Evolutionary conservation across 2,888 invertebrate genomes (phyloP).

Genomic region (Pemphredon lugubris): DNA sequence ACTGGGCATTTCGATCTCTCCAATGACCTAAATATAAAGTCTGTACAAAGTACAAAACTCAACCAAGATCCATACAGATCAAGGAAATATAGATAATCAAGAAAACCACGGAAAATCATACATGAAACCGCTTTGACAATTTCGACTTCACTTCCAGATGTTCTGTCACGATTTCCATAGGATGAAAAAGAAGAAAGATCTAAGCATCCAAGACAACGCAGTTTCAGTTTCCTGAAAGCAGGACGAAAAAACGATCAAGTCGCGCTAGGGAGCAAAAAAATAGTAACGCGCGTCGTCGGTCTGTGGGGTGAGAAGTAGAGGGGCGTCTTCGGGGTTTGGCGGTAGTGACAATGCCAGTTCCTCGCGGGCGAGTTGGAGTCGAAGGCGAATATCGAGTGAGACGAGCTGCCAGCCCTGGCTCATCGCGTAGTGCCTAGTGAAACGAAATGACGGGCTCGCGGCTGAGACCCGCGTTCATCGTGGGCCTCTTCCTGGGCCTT

Average conservation of each 20-base stretch:
- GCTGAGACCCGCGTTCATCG: slow-evolving; percentile 83
- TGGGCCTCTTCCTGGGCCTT: slow-evolving; percentile 83
- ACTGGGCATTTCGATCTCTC: no score
- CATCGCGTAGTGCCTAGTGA: slow-evolving; percentile 81
- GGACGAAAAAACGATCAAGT: background rate
- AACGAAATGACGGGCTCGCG: slow-evolving; percentile 84
- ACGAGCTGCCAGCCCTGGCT: slow-evolving; percentile 77
- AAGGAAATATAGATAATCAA: no score
- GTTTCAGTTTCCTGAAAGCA: background rate
- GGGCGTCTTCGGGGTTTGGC: slow-evolving; percentile 71
- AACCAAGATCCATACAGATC: no score
- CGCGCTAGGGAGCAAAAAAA: slow-evolving; percentile 19
- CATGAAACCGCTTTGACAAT: no score
- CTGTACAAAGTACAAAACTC: no score
- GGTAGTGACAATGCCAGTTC: slow-evolving; percentile 75
- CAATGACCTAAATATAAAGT: no score
- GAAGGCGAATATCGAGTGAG: slow-evolving; percentile 75
- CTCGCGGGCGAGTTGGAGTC: slow-evolving; percentile 75
- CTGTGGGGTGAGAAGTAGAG: slow-evolving; percentile 58
- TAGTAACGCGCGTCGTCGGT: slow-evolving; percentile 30
- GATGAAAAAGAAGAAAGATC: no score
- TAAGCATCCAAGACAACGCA: no score
- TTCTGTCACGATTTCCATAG: no score
- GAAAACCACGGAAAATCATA: no score
- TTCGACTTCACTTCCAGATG: no score